phyloP scores from a whole-genome alignment of 2,113 vertebrate genomes.

The Tenrec ecaudatus region DNA sequence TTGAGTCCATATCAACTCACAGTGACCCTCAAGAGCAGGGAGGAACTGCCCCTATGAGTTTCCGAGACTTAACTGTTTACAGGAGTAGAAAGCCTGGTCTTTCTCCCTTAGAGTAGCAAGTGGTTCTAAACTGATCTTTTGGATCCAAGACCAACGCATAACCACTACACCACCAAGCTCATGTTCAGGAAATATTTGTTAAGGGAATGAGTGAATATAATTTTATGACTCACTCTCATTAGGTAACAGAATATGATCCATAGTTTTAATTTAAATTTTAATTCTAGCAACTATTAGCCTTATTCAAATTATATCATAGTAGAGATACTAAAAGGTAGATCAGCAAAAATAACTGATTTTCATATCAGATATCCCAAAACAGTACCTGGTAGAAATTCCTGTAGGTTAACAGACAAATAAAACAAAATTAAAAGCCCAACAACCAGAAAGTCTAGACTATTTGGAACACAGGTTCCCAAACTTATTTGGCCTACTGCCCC shows the following conservation, averaged over 20 bases:
- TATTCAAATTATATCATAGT: slow-evolving; percentile 40
- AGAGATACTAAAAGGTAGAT: background rate
- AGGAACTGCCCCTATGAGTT: no score
- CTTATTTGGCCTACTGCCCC: no score
- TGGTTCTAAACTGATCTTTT: no score
- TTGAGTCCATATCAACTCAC: no score
- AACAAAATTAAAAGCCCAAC: background rate
- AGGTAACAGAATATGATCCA: background rate
- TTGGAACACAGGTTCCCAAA: background rate
- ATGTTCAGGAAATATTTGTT: background rate
- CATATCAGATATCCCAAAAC: background rate
- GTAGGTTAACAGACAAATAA: background rate
- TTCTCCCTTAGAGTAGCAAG: no score
- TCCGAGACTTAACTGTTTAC: no score
- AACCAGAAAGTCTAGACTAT: slow-evolving; percentile 14
- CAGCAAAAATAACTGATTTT: background rate
- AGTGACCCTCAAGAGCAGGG: no score
- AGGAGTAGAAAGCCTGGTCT: no score
- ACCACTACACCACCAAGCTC: no score
- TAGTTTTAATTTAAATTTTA: slow-evolving; percentile 1
- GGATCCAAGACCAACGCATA: no score
- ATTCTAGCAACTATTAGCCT: slow-evolving; percentile 18
- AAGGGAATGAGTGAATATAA: background rate
- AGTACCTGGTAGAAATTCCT: background rate
- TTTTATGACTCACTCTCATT: background rate